These are phyloP conservation scores for Yponomeuta evonymella DNA, from an alignment of 2,888 invertebrate genomes.

Conservation along the genomic window DNA sequence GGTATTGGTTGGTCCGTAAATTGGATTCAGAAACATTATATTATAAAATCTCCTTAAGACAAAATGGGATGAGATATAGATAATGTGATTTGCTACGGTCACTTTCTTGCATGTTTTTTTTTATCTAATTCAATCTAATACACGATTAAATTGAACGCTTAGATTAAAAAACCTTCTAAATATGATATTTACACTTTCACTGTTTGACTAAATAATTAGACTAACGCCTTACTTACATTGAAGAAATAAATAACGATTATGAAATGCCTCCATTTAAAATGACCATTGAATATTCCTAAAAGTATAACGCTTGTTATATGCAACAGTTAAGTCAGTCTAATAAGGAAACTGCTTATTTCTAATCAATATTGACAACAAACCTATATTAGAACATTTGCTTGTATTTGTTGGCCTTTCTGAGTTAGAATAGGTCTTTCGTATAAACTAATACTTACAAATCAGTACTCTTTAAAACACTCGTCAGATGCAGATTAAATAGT, in stretches of 20 bases:
- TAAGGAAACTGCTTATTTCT: conserved; percentile 49
- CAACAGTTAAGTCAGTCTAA: conserved; percentile 66
- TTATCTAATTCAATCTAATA: conserved; percentile 64
- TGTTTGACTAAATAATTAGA: conserved; percentile 69
- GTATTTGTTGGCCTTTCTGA: not conserved
- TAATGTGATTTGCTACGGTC: conserved; percentile 39
- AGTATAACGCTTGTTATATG: conserved; percentile 55
- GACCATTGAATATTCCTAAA: conserved; percentile 53
- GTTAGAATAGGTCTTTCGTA: not conserved
- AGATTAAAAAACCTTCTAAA: conserved; percentile 70
- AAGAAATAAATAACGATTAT: conserved; percentile 74
- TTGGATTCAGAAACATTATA: conserved; percentile 51
- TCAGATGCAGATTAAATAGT: too few relatives aligned
- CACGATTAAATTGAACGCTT: conserved; percentile 70
- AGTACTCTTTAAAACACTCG: too few relatives aligned
- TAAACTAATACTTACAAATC: not conserved
- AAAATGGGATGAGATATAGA: conserved; percentile 28
- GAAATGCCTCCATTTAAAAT: conserved; percentile 69
- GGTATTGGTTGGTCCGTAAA: conserved; percentile 49
- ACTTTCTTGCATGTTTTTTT: conserved; percentile 30
- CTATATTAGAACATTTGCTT: conserved; percentile 23
- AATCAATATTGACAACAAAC: conserved; percentile 55
- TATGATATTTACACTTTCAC: conserved; percentile 69
- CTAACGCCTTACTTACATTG: conserved; percentile 66
- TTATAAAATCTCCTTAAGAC: conserved; percentile 41